Evolutionary conservation across 2,888 invertebrate species (phyloP).

Genomic region (Acronicta leporina): DNA sequence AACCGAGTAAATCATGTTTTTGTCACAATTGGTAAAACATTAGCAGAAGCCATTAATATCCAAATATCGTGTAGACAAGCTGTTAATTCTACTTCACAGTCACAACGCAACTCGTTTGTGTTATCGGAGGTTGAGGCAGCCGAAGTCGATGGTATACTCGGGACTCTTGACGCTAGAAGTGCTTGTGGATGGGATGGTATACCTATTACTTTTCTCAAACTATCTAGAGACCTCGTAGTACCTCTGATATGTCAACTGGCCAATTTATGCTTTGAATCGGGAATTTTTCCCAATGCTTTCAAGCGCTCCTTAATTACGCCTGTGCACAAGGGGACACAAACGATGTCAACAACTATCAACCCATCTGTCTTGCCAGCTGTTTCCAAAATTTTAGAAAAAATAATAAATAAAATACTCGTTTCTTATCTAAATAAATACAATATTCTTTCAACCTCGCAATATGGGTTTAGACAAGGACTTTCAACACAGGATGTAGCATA

Average conservation of each 20-base stretch:
- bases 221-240: conserved; percentile 8
- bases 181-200: conserved; percentile 39
- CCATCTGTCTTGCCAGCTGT: conserved; percentile 34
- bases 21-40: conserved; percentile 1
- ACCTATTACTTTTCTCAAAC: conserved; percentile 29
- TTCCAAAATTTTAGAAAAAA: conserved; percentile 30
- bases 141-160: conserved; percentile 16
- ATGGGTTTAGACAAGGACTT: conserved; percentile 20
- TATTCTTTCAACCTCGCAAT: conserved; percentile 14
- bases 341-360: conserved; percentile 36
- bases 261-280: conserved; percentile 27
- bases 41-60: conserved; percentile 4
- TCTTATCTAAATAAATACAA: conserved; percentile 17
- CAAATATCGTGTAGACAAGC: no score
- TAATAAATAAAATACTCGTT: conserved; percentile 21
- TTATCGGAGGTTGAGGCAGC: conserved; percentile 19
- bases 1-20: conserved; percentile 5
- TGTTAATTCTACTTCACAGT: neutral
- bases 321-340: conserved; percentile 39
- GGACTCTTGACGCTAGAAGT: conserved; percentile 24
- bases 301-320: conserved; percentile 30
- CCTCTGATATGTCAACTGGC: conserved; percentile 27
- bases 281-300: conserved; percentile 29
- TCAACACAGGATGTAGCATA: conserved; percentile 13
- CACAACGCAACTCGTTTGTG: conserved; percentile 12